Evolutionary conservation across 2,888 invertebrate genomes (phyloP).

Genomic region (Drepana falcataria): DNA sequence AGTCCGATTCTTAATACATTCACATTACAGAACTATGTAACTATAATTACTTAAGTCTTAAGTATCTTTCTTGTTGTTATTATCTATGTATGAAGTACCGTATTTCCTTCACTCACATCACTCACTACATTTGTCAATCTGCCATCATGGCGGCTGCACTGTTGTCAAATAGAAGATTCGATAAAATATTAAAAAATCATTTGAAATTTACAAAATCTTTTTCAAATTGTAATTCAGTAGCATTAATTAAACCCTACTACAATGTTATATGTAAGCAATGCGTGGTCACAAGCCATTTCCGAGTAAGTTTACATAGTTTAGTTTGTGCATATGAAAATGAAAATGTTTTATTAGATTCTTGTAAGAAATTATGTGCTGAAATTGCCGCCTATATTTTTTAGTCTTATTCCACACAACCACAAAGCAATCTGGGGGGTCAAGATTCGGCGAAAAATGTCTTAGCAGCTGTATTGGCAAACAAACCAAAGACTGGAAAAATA

Average conservation of each 20-base stretch:
- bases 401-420: constrained; percentile 51
- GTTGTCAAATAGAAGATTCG: constrained; percentile 58
- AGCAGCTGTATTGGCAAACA: constrained; percentile 71
- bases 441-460: constrained; percentile 72
- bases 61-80: too few relatives aligned
- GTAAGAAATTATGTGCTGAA: constrained; percentile 4
- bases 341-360: constrained; percentile 6
- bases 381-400: constrained; percentile 28
- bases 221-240: constrained; percentile 33
- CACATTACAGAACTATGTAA: too few relatives aligned
- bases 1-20: too few relatives aligned
- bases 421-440: constrained; percentile 34
- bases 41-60: too few relatives aligned
- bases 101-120: not conserved
- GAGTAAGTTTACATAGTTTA: constrained; percentile 38
- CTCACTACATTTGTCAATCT: constrained; percentile 20
- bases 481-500: constrained; percentile 71
- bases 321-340: constrained; percentile 6
- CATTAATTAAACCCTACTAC: constrained; percentile 51
- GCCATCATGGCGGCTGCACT: constrained; percentile 67
- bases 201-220: constrained; percentile 47
- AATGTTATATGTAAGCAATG: constrained; percentile 54
- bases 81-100: too few relatives aligned
- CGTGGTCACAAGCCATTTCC: constrained; percentile 49
- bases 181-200: constrained; percentile 57